Percentiles rank a stretch among this genome's conserved stretches.
These are phyloP conservation scores for Struthidea cinerea DNA, from an alignment of 2,113 vertebrate genomes.

Conservation along the genomic window DNA sequence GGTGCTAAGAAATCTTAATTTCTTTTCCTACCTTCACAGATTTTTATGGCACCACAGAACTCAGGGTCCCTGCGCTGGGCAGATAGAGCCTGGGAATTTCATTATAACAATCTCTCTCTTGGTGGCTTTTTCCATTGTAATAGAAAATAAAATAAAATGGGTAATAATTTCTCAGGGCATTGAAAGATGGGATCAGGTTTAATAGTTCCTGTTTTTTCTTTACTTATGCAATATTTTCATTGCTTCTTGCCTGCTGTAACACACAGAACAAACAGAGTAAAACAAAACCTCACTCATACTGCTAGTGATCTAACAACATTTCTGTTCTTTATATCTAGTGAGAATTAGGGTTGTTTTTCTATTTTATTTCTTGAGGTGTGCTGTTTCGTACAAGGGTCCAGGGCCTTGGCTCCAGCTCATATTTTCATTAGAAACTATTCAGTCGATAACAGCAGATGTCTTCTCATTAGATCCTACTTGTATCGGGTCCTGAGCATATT, in stretches of 20 bases:
- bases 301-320: background rate
- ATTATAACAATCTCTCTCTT: background rate
- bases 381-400: background rate
- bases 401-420: background rate
- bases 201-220: background rate
- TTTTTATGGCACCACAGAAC: background rate
- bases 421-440: background rate
- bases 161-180: background rate
- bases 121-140: background rate
- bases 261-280: background rate
- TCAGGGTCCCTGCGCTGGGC: background rate
- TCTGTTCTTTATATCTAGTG: background rate
- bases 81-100: slow-evolving; percentile 1
- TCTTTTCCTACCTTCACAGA: background rate
- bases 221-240: background rate
- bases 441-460: background rate
- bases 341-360: background rate
- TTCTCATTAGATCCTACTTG: background rate
- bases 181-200: background rate
- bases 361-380: background rate
- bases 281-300: background rate
- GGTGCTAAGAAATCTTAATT: background rate
- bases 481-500: background rate
- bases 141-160: background rate
- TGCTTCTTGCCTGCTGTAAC: background rate